phyloP scores from a whole-genome alignment of 2,888 invertebrate species.

The Mythimna impura region DNA sequence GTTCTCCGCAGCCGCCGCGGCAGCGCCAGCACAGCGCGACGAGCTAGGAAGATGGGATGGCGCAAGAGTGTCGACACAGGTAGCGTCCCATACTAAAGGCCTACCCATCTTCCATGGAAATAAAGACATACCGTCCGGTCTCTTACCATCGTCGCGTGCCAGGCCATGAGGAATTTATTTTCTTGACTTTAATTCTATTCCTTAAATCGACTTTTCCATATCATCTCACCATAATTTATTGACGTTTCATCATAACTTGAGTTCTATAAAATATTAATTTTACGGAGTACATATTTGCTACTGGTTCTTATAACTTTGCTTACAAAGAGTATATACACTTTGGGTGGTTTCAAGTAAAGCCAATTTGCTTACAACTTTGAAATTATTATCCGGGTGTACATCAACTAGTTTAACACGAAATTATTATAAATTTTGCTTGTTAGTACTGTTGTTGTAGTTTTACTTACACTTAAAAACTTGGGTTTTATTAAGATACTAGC shows the following conservation, averaged over 20 bases:
- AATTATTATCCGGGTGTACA: neutral
- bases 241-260: neutral
- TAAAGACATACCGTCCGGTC: no score
- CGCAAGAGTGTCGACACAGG: no score
- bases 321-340: neutral
- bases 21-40: no score
- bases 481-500: neutral
- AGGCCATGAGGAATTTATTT: no score
- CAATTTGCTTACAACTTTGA: slow-evolving; percentile 21
- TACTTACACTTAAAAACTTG: no score
- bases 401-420: neutral
- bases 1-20: no score
- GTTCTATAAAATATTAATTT: neutral
- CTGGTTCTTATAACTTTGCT: neutral
- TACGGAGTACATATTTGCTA: neutral
- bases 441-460: neutral
- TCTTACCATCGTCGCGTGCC: no score
- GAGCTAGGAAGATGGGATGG: no score
- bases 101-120: no score
- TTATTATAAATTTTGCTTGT: slow-evolving; percentile 6
- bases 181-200: neutral
- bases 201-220: neutral
- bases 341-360: neutral
- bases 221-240: neutral
- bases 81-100: no score